phyloP scores from a whole-genome alignment of 2,888 invertebrate genomes.

The Cheilosia vulpina region DNA sequence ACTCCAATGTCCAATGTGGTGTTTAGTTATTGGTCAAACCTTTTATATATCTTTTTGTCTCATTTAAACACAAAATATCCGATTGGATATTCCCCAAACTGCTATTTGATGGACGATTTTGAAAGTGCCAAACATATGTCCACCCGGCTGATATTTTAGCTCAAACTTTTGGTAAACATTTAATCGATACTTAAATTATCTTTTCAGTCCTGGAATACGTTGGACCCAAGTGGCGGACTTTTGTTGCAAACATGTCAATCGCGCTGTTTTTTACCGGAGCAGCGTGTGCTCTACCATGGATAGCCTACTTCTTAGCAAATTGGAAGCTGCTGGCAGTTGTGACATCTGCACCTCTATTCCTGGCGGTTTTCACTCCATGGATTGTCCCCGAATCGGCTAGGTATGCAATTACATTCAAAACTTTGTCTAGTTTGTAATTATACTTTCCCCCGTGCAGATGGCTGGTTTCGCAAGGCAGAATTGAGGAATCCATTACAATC shows the following conservation, averaged over 20 bases:
- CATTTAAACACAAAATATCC: too few species aligned
- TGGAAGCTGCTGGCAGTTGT: slow-evolving; percentile 91
- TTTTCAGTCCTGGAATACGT: slow-evolving; percentile 93
- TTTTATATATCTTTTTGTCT: too few species aligned
- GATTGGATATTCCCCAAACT: too few species aligned
- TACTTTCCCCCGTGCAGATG: slow-evolving; percentile 85
- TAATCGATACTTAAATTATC: slow-evolving; percentile 25
- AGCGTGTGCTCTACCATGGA: slow-evolving; percentile 92
- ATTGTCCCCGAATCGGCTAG: slow-evolving; percentile 93
- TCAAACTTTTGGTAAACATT: not conserved
- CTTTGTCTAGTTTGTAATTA: not conserved
- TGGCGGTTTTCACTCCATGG: slow-evolving; percentile 90
- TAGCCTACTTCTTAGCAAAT: slow-evolving; percentile 90
- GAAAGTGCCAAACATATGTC: too few species aligned
- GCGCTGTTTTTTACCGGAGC: slow-evolving; percentile 94
- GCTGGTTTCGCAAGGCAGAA: slow-evolving; percentile 93
- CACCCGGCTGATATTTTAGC: not conserved
- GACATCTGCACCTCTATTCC: slow-evolving; percentile 90
- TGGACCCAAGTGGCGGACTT: slow-evolving; percentile 94
- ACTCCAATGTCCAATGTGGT: too few species aligned
- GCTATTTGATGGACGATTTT: too few species aligned
- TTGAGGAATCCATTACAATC: slow-evolving; percentile 91
- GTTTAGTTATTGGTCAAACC: too few species aligned
- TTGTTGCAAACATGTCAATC: slow-evolving; percentile 96
- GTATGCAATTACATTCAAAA: slow-evolving; percentile 81